These are phyloP conservation scores for Protodeltote pygarga DNA, from an alignment of 2,888 invertebrate genomes.

Conservation along the genomic window DNA sequence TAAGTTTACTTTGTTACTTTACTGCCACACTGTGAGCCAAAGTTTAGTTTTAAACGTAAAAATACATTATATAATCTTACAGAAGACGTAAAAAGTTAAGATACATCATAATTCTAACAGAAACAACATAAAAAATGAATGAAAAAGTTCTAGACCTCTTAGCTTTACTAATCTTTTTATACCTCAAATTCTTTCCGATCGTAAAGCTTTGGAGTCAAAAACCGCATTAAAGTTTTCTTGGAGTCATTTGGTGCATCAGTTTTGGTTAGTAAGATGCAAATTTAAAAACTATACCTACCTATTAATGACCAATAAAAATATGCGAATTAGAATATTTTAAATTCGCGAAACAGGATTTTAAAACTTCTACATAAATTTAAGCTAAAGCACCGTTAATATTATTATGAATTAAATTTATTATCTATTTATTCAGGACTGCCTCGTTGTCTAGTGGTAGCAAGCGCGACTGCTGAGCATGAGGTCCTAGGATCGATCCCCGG, in stretches of 20 bases:
- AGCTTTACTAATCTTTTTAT: conserved; percentile 18
- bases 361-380: conserved; percentile 4
- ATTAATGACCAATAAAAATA: conserved; percentile 5
- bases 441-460: no score
- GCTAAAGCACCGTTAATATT: conserved; percentile 32
- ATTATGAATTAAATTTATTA: no score
- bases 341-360: conserved; percentile 15
- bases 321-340: neutral
- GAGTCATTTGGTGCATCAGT: conserved; percentile 46
- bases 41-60: conserved; percentile 43
- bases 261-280: neutral
- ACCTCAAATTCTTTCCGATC: conserved; percentile 20
- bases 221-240: conserved; percentile 53
- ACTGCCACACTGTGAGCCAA: conserved; percentile 50
- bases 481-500: no score
- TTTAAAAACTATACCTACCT: conserved; percentile 1
- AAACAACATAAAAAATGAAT: conserved; percentile 12
- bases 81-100: conserved; percentile 8
- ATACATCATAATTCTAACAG: neutral
- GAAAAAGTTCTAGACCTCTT: conserved; percentile 34
- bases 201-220: conserved; percentile 50
- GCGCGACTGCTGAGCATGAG: no score
- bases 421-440: no score
- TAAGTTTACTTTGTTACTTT: conserved; percentile 62
- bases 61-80: conserved; percentile 28